Conservation (phyloP, 1,140 invertebrate species). For the Nilaparvata lugens region DNA sequence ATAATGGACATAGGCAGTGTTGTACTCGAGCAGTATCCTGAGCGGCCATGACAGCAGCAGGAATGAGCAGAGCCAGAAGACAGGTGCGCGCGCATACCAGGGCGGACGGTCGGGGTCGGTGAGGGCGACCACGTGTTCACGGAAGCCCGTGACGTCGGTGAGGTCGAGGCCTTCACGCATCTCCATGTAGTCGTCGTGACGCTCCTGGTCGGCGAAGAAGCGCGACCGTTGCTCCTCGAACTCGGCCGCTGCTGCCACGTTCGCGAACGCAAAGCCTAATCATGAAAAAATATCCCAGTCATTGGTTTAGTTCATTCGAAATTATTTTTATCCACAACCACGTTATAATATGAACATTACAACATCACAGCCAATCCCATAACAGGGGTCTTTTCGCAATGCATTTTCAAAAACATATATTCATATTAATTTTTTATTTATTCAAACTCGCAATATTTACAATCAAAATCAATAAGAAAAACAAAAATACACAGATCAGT, state of each 20-base stretch:
- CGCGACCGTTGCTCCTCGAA: slow-evolving; percentile 74
- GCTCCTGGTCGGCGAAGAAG: slow-evolving; percentile 74
- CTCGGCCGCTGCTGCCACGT: slow-evolving; percentile 66
- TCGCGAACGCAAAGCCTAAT: slow-evolving; percentile 64
- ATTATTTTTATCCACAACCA: too few relatives aligned
- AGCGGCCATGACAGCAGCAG: slow-evolving; percentile 79
- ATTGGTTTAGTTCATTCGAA: too few relatives aligned
- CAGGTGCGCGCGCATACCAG: slow-evolving; percentile 53
- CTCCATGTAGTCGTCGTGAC: slow-evolving; percentile 81
- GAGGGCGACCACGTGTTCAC: slow-evolving; percentile 56
- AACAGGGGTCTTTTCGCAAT: too few relatives aligned
- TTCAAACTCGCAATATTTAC: too few relatives aligned
- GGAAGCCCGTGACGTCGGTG: slow-evolving; percentile 46
- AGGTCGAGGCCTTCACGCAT: slow-evolving; percentile 79
- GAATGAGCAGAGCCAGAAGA: slow-evolving; percentile 67
- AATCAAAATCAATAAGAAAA: too few relatives aligned
- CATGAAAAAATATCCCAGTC: too few relatives aligned
- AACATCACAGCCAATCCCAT: too few relatives aligned
- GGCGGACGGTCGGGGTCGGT: slow-evolving; percentile 50
- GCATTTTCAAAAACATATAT: too few relatives aligned
- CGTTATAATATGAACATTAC: too few relatives aligned
- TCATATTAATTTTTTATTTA: too few relatives aligned
- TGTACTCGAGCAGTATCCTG: slow-evolving; percentile 70
- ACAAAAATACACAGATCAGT: too few relatives aligned
- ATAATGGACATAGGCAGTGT: slow-evolving; percentile 76